Evolutionary conservation across 2,113 vertebrate species (phyloP).

Genomic region (Protobothrops flavoviridis): DNA sequence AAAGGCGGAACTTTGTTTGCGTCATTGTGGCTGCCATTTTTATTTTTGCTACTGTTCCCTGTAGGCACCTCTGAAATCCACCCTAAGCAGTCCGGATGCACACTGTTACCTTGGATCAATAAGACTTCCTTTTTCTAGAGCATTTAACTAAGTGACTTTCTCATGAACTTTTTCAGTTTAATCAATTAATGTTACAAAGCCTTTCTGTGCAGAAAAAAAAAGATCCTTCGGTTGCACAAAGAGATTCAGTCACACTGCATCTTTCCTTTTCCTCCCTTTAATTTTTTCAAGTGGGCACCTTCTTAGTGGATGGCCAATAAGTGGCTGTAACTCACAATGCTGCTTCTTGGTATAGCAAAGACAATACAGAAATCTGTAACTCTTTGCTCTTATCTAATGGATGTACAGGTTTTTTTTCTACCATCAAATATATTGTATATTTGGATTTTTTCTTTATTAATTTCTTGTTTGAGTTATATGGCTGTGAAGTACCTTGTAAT

Average conservation of each 20-base stretch:
- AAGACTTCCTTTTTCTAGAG: background rate
- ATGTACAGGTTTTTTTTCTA: background rate
- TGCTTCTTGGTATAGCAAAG: background rate
- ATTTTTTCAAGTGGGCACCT: background rate
- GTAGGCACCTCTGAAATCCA: background rate
- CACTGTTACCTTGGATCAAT: background rate
- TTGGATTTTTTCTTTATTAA: background rate
- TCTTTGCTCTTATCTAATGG: background rate
- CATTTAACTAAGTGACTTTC: background rate
- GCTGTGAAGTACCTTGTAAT: background rate
- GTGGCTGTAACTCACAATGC: background rate
- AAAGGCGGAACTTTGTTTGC: background rate
- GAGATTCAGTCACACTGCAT: background rate
- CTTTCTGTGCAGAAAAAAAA: background rate
- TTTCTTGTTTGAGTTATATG: background rate
- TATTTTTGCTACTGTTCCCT: background rate
- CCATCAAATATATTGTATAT: background rate
- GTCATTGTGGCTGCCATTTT: background rate
- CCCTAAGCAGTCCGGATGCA: background rate
- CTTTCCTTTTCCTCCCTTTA: background rate
- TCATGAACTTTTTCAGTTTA: background rate
- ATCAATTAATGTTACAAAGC: background rate
- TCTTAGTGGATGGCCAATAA: background rate
- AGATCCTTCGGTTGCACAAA: background rate
- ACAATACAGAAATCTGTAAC: background rate